A percentile compares a stretch with the other conserved stretches of the same genome.
Evolutionary conservation across 2,113 vertebrate species (phyloP).

Genomic region (Gambusia affinis): DNA sequence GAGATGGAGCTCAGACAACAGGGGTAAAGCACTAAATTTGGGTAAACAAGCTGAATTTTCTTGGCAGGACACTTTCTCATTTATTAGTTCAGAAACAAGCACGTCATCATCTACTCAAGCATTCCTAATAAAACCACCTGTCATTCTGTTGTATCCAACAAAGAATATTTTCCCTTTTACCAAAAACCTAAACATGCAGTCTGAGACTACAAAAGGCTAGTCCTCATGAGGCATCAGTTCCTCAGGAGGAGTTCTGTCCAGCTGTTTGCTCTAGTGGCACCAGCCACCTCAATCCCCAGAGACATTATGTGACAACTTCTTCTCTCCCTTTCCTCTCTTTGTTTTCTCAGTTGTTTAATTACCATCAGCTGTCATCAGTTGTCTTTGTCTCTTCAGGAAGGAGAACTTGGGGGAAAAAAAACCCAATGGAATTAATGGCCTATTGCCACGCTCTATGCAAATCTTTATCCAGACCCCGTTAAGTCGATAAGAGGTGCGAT

Average conservation of each 20-base stretch:
- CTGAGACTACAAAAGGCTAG: slow-evolving; percentile 43
- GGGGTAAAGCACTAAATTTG: not conserved
- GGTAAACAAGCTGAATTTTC: not conserved
- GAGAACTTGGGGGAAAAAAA: slow-evolving; percentile 20
- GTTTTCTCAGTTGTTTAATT: slow-evolving; percentile 79
- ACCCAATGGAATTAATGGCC: slow-evolving; percentile 73
- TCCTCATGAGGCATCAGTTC: slow-evolving; percentile 61
- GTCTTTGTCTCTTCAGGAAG: slow-evolving; percentile 67
- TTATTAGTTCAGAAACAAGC: not conserved
- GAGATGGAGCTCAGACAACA: too few species aligned
- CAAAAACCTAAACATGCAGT: slow-evolving; percentile 15
- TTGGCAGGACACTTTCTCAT: not conserved
- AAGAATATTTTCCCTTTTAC: slow-evolving; percentile 23
- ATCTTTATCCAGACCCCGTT: slow-evolving; percentile 77
- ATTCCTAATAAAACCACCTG: slow-evolving; percentile 6
- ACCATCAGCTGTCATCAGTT: slow-evolving; percentile 79
- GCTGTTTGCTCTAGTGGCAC: slow-evolving; percentile 58
- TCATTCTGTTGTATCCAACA: not conserved
- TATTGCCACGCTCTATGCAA: slow-evolving; percentile 78
- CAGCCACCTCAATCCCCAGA: slow-evolving; percentile 49
- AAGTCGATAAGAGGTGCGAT: slow-evolving; percentile 76
- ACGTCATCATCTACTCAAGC: not conserved
- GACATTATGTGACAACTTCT: slow-evolving; percentile 72
- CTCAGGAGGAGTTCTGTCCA: slow-evolving; percentile 53
- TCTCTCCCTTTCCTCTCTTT: slow-evolving; percentile 66